Evolutionary conservation across 2,797 vertebrate species (phyloP).

Genomic region (Myripristis murdjan): DNA sequence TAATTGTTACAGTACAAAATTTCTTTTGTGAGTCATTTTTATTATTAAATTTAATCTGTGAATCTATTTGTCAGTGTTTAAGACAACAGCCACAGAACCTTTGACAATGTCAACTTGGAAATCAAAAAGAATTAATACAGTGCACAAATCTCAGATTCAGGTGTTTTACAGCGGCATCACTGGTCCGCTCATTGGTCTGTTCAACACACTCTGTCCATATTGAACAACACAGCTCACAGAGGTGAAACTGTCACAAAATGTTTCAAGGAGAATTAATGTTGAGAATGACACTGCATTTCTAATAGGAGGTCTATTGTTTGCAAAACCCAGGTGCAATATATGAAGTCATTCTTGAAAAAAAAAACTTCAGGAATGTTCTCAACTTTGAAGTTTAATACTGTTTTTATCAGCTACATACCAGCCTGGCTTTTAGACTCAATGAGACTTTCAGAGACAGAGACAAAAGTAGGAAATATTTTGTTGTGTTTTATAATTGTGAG

Average conservation of each 20-base stretch:
- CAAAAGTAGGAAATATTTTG: conserved; percentile 2
- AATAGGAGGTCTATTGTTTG: conserved; percentile 70
- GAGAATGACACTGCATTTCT: conserved; percentile 55
- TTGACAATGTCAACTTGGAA: neutral
- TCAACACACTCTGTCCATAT: too few species aligned
- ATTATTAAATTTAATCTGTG: neutral
- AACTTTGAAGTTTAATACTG: conserved; percentile 42
- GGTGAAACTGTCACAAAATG: conserved; percentile 33
- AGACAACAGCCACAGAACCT: neutral
- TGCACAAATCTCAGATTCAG: too few species aligned
- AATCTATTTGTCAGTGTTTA: too few species aligned
- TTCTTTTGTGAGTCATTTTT: too few species aligned
- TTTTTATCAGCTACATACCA: conserved; percentile 38
- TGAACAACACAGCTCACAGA: neutral
- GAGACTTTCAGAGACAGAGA: conserved; percentile 11
- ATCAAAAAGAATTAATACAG: conserved; percentile 20
- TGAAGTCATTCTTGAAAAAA: conserved; percentile 20
- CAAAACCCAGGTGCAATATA: conserved; percentile 72
- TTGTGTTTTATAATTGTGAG: neutral
- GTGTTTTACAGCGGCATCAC: too few species aligned
- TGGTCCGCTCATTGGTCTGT: too few species aligned
- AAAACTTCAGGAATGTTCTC: conserved; percentile 52
- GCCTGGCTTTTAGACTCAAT: conserved; percentile 20
- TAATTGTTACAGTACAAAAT: too few species aligned
- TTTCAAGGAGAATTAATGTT: conserved; percentile 50